These are phyloP conservation scores for Yponomeuta cagnagella DNA, from an alignment of 2,888 invertebrate genomes.

Conservation along the genomic window DNA sequence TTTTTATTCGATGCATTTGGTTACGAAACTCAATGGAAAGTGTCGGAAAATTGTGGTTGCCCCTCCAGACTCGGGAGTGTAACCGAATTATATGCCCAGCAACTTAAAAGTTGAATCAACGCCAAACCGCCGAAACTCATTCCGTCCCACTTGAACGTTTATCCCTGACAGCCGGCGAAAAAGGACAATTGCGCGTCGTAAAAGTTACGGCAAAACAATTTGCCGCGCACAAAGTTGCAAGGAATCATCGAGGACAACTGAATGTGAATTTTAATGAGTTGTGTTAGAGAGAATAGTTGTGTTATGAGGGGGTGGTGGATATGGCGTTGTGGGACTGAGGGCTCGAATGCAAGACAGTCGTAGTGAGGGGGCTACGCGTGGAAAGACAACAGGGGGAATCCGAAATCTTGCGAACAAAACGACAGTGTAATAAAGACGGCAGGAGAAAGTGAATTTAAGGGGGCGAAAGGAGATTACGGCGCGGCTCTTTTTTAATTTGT, in stretches of 20 bases:
- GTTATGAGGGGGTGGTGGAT: slow-evolving; percentile 37
- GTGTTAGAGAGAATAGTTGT: slow-evolving; percentile 39
- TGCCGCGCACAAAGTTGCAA: slow-evolving; percentile 22
- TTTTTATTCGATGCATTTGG: no score
- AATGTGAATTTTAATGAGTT: slow-evolving; percentile 55
- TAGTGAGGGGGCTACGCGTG: slow-evolving; percentile 63
- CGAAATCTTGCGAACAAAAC: slow-evolving; percentile 77
- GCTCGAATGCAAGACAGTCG: slow-evolving; percentile 48
- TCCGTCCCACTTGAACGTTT: slow-evolving; percentile 60
- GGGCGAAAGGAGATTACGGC: slow-evolving; percentile 71
- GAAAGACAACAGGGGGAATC: slow-evolving; percentile 61
- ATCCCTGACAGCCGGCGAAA: slow-evolving; percentile 58
- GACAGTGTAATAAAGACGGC: slow-evolving; percentile 77
- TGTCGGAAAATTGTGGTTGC: no score
- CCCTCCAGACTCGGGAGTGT: no score
- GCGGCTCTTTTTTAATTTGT: slow-evolving; percentile 71
- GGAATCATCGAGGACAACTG: slow-evolving; percentile 33
- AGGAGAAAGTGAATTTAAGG: slow-evolving; percentile 80
- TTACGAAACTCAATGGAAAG: no score
- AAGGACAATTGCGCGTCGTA: slow-evolving; percentile 60
- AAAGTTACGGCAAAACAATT: slow-evolving; percentile 35
- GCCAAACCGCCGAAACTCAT: slow-evolving; percentile 56
- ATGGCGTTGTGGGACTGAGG: slow-evolving; percentile 47
- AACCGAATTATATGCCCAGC: slow-evolving; percentile 39
- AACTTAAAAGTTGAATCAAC: slow-evolving; percentile 59